These are phyloP conservation scores for Gryon sp. DNA, from an alignment of 1,140 invertebrate species.

Conservation along the genomic window DNA sequence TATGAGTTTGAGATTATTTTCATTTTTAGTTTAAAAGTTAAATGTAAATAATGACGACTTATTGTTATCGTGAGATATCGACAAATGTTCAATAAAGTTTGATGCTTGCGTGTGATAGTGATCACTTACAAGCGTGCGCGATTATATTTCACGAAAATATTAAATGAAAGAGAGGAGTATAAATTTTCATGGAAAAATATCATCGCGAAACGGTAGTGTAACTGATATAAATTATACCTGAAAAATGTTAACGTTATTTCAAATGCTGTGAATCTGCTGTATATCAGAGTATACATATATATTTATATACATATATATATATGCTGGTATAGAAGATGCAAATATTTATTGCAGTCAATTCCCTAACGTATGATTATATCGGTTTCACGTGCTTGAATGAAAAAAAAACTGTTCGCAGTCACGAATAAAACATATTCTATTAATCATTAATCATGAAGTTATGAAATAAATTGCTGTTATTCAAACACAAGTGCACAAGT, in stretches of 20 bases:
- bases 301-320: too few relatives aligned
- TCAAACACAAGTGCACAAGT: slow-evolving; percentile 5
- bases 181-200: slow-evolving; percentile 62
- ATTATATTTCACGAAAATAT: slow-evolving; percentile 62
- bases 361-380: slow-evolving; percentile 62
- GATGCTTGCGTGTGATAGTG: slow-evolving; percentile 30
- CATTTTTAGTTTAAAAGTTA: too few relatives aligned
- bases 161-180: slow-evolving; percentile 33
- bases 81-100: slow-evolving; percentile 40
- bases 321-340: slow-evolving; percentile 57
- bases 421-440: slow-evolving; percentile 52
- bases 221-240: slow-evolving; percentile 62
- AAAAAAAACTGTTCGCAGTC: slow-evolving; percentile 33
- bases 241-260: slow-evolving; percentile 53
- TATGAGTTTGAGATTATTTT: too few relatives aligned
- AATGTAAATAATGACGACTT: too few relatives aligned
- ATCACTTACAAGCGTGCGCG: slow-evolving; percentile 18
- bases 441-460: slow-evolving; percentile 50
- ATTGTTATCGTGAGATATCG: slow-evolving; percentile 1
- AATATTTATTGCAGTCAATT: slow-evolving; percentile 67
- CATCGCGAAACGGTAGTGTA: slow-evolving; percentile 49
- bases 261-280: slow-evolving; percentile 47
- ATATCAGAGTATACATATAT: too few relatives aligned
- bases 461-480: slow-evolving; percentile 52
- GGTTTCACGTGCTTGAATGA: slow-evolving; percentile 52